Conservation (phyloP, 2,113 vertebrate genomes). For the Podocnemis expansa region DNA sequence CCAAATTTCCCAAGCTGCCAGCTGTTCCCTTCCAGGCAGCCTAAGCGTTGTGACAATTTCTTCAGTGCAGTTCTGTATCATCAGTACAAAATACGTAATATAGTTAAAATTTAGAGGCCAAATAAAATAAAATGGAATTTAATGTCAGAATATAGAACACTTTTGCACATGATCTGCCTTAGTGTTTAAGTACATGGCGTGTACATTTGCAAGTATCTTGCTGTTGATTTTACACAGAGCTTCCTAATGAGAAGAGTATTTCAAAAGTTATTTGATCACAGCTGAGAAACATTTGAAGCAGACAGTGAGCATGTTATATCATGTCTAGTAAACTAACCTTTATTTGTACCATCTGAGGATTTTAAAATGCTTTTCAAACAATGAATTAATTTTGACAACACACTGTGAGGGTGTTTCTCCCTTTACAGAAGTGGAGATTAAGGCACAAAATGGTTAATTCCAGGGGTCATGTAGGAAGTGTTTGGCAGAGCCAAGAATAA, state of each 20-base stretch:
- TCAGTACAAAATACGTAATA: not conserved
- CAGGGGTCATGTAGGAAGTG: not conserved
- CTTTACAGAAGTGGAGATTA: slow-evolving; percentile 1
- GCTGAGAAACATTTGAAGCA: slow-evolving; percentile 44
- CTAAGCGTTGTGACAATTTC: not conserved
- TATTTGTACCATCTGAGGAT: slow-evolving; percentile 58
- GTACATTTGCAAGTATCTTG: not conserved
- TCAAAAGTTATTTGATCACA: not conserved
- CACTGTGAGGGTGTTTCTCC: slow-evolving; percentile 40
- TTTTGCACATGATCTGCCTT: not conserved
- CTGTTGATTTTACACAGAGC: not conserved
- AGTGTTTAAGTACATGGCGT: not conserved
- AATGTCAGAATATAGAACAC: not conserved
- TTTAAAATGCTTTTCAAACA: slow-evolving; percentile 54
- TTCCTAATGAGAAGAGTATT: not conserved
- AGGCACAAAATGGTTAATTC: slow-evolving; percentile 36
- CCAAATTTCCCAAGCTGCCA: not conserved
- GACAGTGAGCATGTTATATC: slow-evolving; percentile 33
- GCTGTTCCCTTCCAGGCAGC: not conserved
- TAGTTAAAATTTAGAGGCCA: not conserved
- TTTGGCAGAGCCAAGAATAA: not conserved
- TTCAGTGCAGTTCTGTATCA: accelerated
- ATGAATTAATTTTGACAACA: slow-evolving; percentile 63
- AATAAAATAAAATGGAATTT: not conserved
- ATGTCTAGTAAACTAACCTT: slow-evolving; percentile 37